Conservation (phyloP, 2,113 vertebrate species). For the Sander vitreus region DNA sequence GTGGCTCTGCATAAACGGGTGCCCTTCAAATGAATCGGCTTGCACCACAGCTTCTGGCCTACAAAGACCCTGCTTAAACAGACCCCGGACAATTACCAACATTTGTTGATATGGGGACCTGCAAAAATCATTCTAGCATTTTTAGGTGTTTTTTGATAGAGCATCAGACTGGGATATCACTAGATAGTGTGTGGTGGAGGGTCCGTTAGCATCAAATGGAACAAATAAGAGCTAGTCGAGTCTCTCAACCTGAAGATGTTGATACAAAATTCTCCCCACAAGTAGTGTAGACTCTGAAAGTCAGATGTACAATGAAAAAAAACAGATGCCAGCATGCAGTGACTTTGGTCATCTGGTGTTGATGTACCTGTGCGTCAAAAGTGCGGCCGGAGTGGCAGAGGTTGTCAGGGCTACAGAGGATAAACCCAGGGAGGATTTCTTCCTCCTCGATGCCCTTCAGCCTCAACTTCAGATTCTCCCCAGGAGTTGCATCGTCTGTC, state of each 20-base stretch:
- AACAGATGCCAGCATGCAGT: neutral
- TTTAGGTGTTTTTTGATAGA: neutral
- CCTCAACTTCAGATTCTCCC: conserved; percentile 97
- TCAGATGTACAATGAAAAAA: neutral
- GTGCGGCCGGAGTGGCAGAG: conserved; percentile 99
- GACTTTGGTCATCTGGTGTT: neutral
- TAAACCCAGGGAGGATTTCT: conserved; percentile 98
- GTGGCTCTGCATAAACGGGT: neutral
- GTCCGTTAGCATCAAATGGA: neutral
- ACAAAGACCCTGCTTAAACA: neutral
- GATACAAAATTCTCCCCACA: neutral
- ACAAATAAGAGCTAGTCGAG: neutral
- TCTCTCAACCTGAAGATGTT: neutral
- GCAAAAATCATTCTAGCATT: neutral
- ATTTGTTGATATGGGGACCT: conserved; percentile 30
- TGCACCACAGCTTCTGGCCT: neutral
- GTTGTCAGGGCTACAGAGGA: conserved; percentile 97
- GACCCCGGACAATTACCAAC: neutral
- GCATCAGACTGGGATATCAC: no score
- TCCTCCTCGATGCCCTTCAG: conserved; percentile 99
- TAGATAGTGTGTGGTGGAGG: neutral
- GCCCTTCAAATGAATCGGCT: neutral
- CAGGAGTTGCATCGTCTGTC: conserved; percentile 94
- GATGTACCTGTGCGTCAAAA: conserved; percentile 95
- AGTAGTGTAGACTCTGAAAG: neutral